Percentiles rank a stretch among this genome's conserved stretches.
phyloP scores from a whole-genome alignment of 1,140 invertebrate species.

The Euglossa dilemma region DNA sequence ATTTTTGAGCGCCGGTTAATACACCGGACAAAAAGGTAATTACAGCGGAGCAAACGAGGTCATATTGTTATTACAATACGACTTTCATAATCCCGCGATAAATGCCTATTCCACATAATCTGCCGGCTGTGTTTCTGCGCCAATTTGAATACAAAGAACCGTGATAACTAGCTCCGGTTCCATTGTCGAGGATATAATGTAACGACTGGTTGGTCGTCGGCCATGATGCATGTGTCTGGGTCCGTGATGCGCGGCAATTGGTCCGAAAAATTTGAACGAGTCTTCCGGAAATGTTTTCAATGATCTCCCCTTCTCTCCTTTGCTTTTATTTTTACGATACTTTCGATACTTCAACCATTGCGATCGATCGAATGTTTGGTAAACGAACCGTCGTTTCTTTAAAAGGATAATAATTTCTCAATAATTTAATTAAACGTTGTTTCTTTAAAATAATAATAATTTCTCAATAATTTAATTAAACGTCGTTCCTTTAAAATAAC shows the following conservation, averaged over 20 bases:
- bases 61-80: constrained; percentile 63
- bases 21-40: constrained; percentile 52
- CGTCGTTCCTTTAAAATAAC: too few species aligned
- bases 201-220: constrained; percentile 29
- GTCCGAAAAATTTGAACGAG: constrained; percentile 50
- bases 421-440: too few species aligned
- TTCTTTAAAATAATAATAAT: too few species aligned
- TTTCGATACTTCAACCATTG: background rate
- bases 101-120: constrained; percentile 63
- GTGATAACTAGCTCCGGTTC: constrained; percentile 61
- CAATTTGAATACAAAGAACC: constrained; percentile 69
- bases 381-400: too few species aligned
- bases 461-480: too few species aligned
- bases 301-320: background rate
- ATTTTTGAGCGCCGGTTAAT: constrained; percentile 50
- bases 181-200: constrained; percentile 59
- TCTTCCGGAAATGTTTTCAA: constrained; percentile 11
- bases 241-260: constrained; percentile 46
- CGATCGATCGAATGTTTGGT: too few species aligned
- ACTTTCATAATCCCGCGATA: constrained; percentile 63
- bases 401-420: too few species aligned
- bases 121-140: constrained; percentile 56
- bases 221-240: constrained; percentile 43
- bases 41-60: constrained; percentile 43
- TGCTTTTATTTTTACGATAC: background rate